phyloP scores from a whole-genome alignment of 2,888 invertebrate species.

The Thecophora atra region DNA sequence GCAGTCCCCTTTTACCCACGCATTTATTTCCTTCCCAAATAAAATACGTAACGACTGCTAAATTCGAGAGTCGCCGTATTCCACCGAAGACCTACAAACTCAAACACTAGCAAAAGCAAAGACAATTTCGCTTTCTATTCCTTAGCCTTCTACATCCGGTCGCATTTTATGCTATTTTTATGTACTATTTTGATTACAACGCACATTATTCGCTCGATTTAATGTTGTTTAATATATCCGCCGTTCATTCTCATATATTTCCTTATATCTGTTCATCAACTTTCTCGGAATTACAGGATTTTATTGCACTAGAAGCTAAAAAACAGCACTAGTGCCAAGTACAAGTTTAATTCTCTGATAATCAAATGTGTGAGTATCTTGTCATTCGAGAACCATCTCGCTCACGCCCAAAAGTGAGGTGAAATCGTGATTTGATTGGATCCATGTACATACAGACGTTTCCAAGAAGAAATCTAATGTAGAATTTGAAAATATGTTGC shows the following conservation, averaged over 20 bases:
- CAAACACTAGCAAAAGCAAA: neutral
- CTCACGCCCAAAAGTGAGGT: too few species aligned
- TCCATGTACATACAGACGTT: too few species aligned
- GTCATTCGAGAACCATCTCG: too few species aligned
- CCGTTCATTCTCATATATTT: neutral
- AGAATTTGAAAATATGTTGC: neutral
- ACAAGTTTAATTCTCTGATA: too few species aligned
- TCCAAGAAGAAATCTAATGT: too few species aligned
- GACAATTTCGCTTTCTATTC: neutral
- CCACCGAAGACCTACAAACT: too few species aligned
- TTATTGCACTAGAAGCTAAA: too few species aligned
- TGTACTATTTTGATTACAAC: conserved; percentile 18
- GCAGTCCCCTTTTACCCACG: conserved; percentile 4
- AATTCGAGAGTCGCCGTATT: conserved; percentile 25
- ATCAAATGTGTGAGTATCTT: too few species aligned
- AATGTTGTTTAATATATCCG: neutral
- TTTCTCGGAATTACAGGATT: too few species aligned
- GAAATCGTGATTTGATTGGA: too few species aligned
- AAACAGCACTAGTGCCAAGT: too few species aligned
- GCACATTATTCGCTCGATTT: neutral
- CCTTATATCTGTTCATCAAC: neutral
- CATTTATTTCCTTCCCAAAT: conserved; percentile 47
- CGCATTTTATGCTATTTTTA: conserved; percentile 18
- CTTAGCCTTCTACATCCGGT: neutral
- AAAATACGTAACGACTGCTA: conserved; percentile 59